phyloP scores from a whole-genome alignment of 2,888 invertebrate species.

The Allacma fusca region DNA sequence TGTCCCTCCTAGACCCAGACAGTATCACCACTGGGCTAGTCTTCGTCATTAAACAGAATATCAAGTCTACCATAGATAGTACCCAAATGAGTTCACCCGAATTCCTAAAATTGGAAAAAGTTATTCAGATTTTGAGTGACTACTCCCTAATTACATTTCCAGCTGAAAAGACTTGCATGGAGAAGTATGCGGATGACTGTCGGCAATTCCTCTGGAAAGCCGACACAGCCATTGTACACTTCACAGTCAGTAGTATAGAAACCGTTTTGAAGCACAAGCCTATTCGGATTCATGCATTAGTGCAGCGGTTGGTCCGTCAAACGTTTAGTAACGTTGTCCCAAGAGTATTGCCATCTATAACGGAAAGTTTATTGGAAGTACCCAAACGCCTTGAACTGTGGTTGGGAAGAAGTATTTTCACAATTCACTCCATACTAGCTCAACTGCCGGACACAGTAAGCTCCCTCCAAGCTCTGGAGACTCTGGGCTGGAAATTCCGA shows the following conservation, averaged over 20 bases:
- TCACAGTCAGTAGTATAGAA: neutral
- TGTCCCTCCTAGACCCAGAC: too few species aligned
- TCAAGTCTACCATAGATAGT: neutral
- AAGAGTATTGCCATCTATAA: neutral
- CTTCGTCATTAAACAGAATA: neutral
- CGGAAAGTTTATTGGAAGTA: neutral
- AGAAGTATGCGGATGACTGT: neutral
- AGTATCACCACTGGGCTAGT: neutral
- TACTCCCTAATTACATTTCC: neutral
- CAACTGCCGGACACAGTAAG: neutral
- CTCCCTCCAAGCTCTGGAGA: neutral
- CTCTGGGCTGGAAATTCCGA: neutral
- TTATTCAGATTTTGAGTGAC: neutral
- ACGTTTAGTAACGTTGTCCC: slow-evolving; percentile 20
- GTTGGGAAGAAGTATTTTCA: neutral
- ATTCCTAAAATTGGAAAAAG: neutral
- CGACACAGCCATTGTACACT: neutral
- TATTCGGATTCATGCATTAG: neutral
- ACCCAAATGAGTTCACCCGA: neutral
- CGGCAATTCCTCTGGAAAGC: neutral
- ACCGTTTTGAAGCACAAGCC: neutral
- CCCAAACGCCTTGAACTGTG: neutral
- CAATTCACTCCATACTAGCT: neutral
- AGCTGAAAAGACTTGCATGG: neutral
- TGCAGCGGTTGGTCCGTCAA: neutral